Evolutionary conservation across 2,113 vertebrate species (phyloP).

Genomic region (Sebastes fasciatus): DNA sequence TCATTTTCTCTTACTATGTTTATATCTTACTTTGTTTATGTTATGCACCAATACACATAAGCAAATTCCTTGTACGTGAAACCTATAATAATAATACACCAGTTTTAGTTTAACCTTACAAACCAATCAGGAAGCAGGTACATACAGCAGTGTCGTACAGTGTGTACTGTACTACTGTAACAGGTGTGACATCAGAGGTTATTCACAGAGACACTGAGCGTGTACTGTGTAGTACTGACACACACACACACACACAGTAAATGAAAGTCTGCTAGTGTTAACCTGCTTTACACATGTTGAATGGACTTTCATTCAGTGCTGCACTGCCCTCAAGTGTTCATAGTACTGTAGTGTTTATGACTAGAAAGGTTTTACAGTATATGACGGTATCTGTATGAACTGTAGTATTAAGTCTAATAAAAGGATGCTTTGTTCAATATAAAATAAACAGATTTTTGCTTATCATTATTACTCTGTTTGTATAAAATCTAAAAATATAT

Average conservation of each 20-base stretch:
- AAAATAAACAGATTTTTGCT: background rate
- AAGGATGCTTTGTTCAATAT: background rate
- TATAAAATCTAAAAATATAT: background rate
- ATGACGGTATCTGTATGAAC: background rate
- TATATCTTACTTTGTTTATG: background rate
- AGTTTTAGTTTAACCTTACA: background rate
- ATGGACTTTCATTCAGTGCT: conserved; percentile 39
- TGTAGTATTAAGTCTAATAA: background rate
- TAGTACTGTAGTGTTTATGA: background rate
- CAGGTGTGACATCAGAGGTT: conserved; percentile 12
- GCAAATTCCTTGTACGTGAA: background rate
- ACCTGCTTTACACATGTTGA: conserved; percentile 30
- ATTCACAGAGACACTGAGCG: background rate
- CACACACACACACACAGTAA: background rate
- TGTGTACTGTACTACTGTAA: background rate
- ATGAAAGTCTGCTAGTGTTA: conserved; percentile 2
- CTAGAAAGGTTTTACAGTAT: background rate
- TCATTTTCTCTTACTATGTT: background rate
- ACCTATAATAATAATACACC: background rate
- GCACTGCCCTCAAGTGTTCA: conserved; percentile 78
- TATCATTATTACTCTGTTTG: background rate
- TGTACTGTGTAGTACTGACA: background rate
- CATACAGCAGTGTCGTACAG: background rate
- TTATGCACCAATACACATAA: background rate
- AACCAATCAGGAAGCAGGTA: no score